Evolutionary conservation across 2,888 invertebrate genomes (phyloP).

Genomic region (Boloria selene): DNA sequence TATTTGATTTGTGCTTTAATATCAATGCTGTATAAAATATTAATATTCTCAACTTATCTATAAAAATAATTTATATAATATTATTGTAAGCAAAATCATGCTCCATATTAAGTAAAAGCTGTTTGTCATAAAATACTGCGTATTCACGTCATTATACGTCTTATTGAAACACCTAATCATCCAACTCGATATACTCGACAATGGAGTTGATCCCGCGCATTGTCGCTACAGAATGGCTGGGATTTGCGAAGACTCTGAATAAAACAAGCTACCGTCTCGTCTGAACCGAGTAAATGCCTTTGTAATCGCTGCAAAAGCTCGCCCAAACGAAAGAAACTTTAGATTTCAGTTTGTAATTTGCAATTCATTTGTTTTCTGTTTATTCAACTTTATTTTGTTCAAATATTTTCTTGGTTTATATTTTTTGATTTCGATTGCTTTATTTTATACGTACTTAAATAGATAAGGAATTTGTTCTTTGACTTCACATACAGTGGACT

Average conservation of each 20-base stretch:
- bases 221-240: conserved; percentile 71
- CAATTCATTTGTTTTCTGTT: conserved; percentile 38
- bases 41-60: no score
- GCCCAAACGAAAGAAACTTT: conserved; percentile 51
- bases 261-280: conserved; percentile 66
- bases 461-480: no score
- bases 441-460: no score
- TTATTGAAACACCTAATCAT: conserved; percentile 64
- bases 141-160: conserved; percentile 18
- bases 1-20: no score
- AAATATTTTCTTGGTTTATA: neutral
- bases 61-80: no score
- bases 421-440: neutral
- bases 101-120: neutral
- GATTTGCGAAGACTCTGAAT: conserved; percentile 70
- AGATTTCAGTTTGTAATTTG: conserved; percentile 40
- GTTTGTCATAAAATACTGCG: neutral
- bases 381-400: neutral
- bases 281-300: conserved; percentile 63
- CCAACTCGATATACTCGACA: conserved; percentile 69
- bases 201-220: conserved; percentile 66
- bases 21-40: no score
- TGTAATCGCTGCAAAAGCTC: conserved; percentile 61
- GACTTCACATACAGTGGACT: no score
- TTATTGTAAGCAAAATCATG: no score